Evolutionary conservation across 2,888 invertebrate species (phyloP), one percentile per base, ranked within the genome.

Genomic region (Geophilus truncorum): DNA sequence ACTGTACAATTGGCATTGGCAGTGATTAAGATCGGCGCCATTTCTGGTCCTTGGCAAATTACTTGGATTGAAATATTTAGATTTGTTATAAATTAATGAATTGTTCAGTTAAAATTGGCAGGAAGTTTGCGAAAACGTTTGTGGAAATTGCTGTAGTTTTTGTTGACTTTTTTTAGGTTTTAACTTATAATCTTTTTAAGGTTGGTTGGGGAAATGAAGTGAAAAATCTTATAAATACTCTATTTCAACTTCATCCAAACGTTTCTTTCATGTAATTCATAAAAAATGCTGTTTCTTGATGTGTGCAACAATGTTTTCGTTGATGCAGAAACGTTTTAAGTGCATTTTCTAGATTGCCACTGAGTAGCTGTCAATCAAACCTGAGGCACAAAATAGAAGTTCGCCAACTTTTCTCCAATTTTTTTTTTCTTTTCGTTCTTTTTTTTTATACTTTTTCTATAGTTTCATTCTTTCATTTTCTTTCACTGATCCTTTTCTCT

Each of bases 281-380:
- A 18, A 45, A 45, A 28, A 70, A 25, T 70, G 28, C 70, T 70
- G 70, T 28, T 70, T 25, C 25, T 23, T 62, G 62, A 25, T 70
- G 28, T 70, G 70, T 70, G 70, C 25, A 70, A 70, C 70, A 70
- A 70, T 70, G 70, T 70, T 28, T 25, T 28, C 70, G 28, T 25
- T 70, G 70, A 70, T 23, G 12, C 15, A 25, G 28, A 70, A 70
- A 70, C 23, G 15, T 70, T 70, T 70, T 70, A 70, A 70, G 70
- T 70, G 70, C 70, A 70, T 70, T 70, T 70, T 70, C 28, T 70
- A 3, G 70, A 70, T 70, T 70, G 70, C 25, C n/a, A 70, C 70
- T 70, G 28, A 70, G 70, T 70, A 25, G 70, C 70, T 70, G 70
- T 28, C 70, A 70, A 70, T 70, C 70, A 70, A 28, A 70, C 28